These are phyloP conservation scores for honey bee (Apis mellifera) DNA, from an alignment of 1,140 invertebrate genomes.

Conservation along the genomic window Amel_HAv3.1 CM009933.2:6734001-6734500, in stretches of 20 bases:
- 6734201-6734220: conserved; percentile 39
- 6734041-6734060: conserved; percentile 65
- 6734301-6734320: not conserved
- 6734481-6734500: too few species aligned
- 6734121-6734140: too few species aligned
- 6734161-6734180: not conserved
- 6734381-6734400: too few species aligned
- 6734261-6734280: conserved; percentile 40
- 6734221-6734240: conserved; percentile 7
- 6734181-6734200: conserved; percentile 19
- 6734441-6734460: too few species aligned
- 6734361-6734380: too few species aligned
- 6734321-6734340: not conserved
- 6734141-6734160: not conserved
- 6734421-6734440: too few species aligned
- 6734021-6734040: conserved; percentile 65
- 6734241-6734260: conserved; percentile 23
- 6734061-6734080: conserved; percentile 66
- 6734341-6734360: too few species aligned
- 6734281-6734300: not conserved
- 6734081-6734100: conserved; percentile 68
- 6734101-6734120: conserved; percentile 33
- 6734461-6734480: too few species aligned
- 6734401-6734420: too few species aligned
- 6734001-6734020: not conserved